These are phyloP conservation scores for Phlogophora meticulosa DNA, from an alignment of 2,888 invertebrate species.

Conservation along the genomic window DNA sequence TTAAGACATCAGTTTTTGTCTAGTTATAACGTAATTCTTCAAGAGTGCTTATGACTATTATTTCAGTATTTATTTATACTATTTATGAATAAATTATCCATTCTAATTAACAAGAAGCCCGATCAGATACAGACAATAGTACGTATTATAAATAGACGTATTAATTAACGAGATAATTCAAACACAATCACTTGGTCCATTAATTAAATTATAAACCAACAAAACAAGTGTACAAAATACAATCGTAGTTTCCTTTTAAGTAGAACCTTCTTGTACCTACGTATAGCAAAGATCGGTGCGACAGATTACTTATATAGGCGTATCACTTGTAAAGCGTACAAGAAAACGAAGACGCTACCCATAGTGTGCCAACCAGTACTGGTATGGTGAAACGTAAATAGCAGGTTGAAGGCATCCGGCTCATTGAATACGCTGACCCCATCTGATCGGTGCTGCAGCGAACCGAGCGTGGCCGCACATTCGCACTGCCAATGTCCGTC, in stretches of 20 bases:
- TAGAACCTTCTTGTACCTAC: slow-evolving; percentile 42
- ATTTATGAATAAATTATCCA: slow-evolving; percentile 31
- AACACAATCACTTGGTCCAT: slow-evolving; percentile 45
- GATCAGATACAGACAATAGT: slow-evolving; percentile 39
- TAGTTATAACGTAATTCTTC: not conserved
- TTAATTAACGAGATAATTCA: slow-evolving; percentile 44
- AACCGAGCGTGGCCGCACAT: slow-evolving; percentile 79
- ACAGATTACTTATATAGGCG: slow-evolving; percentile 68
- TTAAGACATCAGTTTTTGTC: slow-evolving; percentile 22
- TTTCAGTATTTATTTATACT: not conserved
- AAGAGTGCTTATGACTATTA: not conserved
- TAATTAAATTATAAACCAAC: slow-evolving; percentile 49
- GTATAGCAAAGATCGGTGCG: slow-evolving; percentile 49
- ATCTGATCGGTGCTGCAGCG: slow-evolving; percentile 87
- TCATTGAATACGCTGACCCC: slow-evolving; percentile 91
- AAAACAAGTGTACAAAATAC: slow-evolving; percentile 30
- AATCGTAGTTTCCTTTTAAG: slow-evolving; percentile 51
- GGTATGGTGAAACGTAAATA: slow-evolving; percentile 89
- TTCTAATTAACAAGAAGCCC: slow-evolving; percentile 24
- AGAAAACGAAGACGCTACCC: slow-evolving; percentile 83
- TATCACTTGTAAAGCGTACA: slow-evolving; percentile 70
- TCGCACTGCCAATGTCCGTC: slow-evolving; percentile 74
- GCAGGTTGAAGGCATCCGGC: slow-evolving; percentile 90
- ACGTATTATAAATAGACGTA: slow-evolving; percentile 15
- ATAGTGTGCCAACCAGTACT: slow-evolving; percentile 89